A percentile compares a stretch with the other conserved stretches of the same genome.
These are phyloP conservation scores for Eospalax fontanierii DNA, from an alignment of 2,797 vertebrate species.

Conservation along the genomic window DNA sequence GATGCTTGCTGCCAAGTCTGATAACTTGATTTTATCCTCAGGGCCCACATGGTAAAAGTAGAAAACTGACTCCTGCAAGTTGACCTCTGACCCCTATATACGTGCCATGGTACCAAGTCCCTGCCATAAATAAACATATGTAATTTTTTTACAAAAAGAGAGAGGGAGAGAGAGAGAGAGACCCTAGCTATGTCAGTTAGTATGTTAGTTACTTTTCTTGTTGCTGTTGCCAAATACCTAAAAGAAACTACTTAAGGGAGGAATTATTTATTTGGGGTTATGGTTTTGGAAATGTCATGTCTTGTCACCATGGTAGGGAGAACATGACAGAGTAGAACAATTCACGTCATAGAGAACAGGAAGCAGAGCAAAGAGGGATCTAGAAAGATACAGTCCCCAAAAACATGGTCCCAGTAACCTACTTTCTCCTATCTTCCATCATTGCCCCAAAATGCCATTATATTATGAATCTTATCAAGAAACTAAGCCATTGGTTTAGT, in stretches of 20 bases:
- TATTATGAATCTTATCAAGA: neutral
- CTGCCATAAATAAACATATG: neutral
- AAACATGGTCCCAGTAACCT: neutral
- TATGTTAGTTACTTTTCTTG: neutral
- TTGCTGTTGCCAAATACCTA: neutral
- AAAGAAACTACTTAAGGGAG: neutral
- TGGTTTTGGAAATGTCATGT: neutral
- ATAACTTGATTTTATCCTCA: neutral
- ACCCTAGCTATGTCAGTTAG: neutral
- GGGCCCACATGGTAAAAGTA: neutral
- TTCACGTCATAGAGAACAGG: neutral
- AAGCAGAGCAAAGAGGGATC: neutral
- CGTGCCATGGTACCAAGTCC: neutral
- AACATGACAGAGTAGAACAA: neutral
- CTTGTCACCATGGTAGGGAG: neutral
- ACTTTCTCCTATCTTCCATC: neutral
- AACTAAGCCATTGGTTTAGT: neutral
- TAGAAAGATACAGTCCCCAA: neutral
- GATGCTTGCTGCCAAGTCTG: neutral
- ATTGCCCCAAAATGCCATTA: neutral
- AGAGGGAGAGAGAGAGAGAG: neutral
- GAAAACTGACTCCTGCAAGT: too few species aligned
- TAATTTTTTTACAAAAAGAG: neutral
- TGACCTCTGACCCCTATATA: neutral
- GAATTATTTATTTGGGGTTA: neutral